Evolutionary conservation across 1,140 invertebrate species (phyloP).

Genomic region (Ceratina calcarata): DNA sequence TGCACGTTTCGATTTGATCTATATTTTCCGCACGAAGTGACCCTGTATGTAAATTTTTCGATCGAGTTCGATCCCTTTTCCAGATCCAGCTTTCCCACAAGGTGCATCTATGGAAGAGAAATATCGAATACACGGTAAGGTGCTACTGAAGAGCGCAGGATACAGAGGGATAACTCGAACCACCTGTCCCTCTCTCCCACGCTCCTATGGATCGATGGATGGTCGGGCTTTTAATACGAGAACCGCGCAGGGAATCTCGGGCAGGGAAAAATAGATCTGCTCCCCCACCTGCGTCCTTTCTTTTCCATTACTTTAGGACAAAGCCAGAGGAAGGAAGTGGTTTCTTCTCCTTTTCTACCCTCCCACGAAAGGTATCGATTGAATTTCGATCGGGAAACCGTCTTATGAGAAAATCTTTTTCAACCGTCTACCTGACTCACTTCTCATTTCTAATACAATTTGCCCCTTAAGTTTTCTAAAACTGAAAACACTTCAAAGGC

Average conservation of each 20-base stretch:
- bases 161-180: slow-evolving; percentile 53
- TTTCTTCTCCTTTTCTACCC: slow-evolving; percentile 25
- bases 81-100: slow-evolving; percentile 68
- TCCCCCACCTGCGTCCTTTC: slow-evolving; percentile 57
- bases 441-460: not conserved
- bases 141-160: slow-evolving; percentile 65
- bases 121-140: slow-evolving; percentile 69
- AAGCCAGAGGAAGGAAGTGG: slow-evolving; percentile 54
- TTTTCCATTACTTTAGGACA: slow-evolving; percentile 65
- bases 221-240: slow-evolving; percentile 52
- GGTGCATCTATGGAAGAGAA: slow-evolving; percentile 67
- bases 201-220: slow-evolving; percentile 63
- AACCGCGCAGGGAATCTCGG: slow-evolving; percentile 35
- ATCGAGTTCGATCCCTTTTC: too few species aligned
- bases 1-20: too few species aligned
- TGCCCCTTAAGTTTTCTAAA: too few species aligned
- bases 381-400: slow-evolving; percentile 55
- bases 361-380: slow-evolving; percentile 47
- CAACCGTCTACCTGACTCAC: not conserved
- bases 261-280: slow-evolving; percentile 63
- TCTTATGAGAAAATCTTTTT: not conserved
- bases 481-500: too few species aligned
- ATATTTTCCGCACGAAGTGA: too few species aligned
- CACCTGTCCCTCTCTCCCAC: slow-evolving; percentile 77
- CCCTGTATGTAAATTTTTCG: too few species aligned